Evolutionary conservation across 2,113 vertebrate genomes (phyloP).

Genomic region (Neofelis nebulosa): DNA sequence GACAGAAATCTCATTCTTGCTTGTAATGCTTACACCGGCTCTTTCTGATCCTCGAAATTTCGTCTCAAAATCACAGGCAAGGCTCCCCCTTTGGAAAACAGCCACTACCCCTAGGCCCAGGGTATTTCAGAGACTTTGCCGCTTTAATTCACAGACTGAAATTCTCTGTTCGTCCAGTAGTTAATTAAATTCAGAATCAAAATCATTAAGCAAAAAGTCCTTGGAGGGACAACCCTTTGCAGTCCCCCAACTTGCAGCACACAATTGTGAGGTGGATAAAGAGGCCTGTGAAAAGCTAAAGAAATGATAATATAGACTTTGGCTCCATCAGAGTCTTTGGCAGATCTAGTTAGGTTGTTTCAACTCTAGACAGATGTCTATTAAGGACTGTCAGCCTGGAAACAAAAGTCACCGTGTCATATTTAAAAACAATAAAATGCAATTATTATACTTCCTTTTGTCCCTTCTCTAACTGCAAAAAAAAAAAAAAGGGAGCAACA

Average conservation of each 20-base stretch:
- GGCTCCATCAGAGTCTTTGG: neutral
- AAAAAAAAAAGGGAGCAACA: slow-evolving; percentile 31
- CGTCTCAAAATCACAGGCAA: slow-evolving; percentile 67
- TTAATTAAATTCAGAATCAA: slow-evolving; percentile 43
- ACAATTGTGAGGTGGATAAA: neutral
- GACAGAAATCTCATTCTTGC: slow-evolving; percentile 10
- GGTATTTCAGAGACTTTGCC: slow-evolving; percentile 61
- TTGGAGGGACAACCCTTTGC: neutral
- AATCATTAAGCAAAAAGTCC: slow-evolving; percentile 30
- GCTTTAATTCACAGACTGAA: slow-evolving; percentile 52
- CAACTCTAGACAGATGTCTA: slow-evolving; percentile 17
- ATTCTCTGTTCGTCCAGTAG: neutral
- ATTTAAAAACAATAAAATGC: slow-evolving; percentile 53
- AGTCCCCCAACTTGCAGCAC: neutral
- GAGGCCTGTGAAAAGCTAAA: neutral
- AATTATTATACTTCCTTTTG: slow-evolving; percentile 46
- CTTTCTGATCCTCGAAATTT: slow-evolving; percentile 78
- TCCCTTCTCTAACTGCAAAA: neutral
- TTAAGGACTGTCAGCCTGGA: neutral
- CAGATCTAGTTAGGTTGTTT: neutral
- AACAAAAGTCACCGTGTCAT: slow-evolving; percentile 44
- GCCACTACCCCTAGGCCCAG: slow-evolving; percentile 32
- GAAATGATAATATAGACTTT: slow-evolving; percentile 28
- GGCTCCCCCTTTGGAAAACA: slow-evolving; percentile 69
- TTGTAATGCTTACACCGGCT: slow-evolving; percentile 47